These are phyloP conservation scores for Protosalanx chinensis DNA, from an alignment of 2,797 vertebrate species.

Conservation along the genomic window DNA sequence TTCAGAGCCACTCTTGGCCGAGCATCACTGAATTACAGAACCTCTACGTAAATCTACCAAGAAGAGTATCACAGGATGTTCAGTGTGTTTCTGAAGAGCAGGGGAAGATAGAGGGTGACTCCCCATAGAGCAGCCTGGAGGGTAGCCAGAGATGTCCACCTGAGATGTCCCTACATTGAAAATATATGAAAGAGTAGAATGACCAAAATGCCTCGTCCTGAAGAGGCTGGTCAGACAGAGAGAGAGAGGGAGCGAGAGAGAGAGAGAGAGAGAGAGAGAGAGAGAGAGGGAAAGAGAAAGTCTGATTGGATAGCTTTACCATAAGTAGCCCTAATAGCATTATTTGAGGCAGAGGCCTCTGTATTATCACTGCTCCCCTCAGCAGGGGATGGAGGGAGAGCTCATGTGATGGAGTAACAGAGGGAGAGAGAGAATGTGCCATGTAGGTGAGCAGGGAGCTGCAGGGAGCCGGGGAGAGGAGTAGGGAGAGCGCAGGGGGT, in stretches of 20 bases:
- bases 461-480: constrained; percentile 37
- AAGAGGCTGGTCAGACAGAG: constrained; percentile 35
- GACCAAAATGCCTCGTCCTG: constrained; percentile 34
- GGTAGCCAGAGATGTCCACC: not conserved
- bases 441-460: constrained; percentile 40
- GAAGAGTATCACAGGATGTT: too few relatives aligned
- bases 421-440: constrained; percentile 22
- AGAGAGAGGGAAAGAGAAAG: too few relatives aligned
- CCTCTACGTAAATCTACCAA: too few relatives aligned
- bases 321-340: constrained; percentile 63
- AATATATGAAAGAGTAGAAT: constrained; percentile 18
- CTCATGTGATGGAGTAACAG: not conserved
- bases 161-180: constrained; percentile 24
- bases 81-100: too few relatives aligned
- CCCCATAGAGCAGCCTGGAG: too few relatives aligned
- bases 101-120: too few relatives aligned
- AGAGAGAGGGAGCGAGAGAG: constrained; percentile 29
- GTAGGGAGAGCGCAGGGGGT: constrained; percentile 22
- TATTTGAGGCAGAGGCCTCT: constrained; percentile 42
- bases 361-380: constrained; percentile 32
- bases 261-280: not conserved
- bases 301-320: constrained; percentile 31
- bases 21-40: too few relatives aligned
- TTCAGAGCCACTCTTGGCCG: too few relatives aligned
- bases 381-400: constrained; percentile 1